Conservation (phyloP, 2,888 invertebrate species). For the Busseola fusca region DNA sequence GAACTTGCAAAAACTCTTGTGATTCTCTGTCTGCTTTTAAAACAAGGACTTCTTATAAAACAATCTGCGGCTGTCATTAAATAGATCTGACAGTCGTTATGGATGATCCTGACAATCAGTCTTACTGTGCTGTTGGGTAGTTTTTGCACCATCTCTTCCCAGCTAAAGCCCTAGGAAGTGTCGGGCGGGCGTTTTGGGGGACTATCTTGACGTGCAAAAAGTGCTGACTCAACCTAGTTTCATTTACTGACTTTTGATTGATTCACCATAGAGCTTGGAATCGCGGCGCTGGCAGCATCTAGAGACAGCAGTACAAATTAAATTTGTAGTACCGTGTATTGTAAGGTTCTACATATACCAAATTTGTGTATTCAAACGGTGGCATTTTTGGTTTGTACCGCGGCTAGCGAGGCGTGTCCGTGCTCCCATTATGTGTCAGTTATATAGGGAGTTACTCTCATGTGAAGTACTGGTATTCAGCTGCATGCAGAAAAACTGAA, state of each 20-base stretch:
- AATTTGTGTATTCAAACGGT: background rate
- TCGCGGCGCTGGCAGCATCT: background rate
- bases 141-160: background rate
- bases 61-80: background rate
- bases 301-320: background rate
- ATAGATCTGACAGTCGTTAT: background rate
- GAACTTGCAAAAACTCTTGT: background rate
- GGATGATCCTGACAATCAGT: background rate
- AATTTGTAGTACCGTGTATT: background rate
- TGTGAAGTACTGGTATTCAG: too few relatives aligned
- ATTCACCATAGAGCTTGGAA: background rate
- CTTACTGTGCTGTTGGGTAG: background rate
- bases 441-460: too few relatives aligned
- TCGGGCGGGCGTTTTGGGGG: background rate
- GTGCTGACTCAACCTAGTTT: background rate
- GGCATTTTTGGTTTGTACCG: background rate
- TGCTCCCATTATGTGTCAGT: too few relatives aligned
- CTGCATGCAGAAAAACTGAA: background rate
- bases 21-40: conserved; percentile 6
- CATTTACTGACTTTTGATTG: background rate
- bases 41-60: conserved; percentile 10
- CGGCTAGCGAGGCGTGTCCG: too few relatives aligned
- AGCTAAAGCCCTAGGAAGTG: background rate
- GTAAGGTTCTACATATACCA: background rate
- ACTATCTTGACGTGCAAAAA: background rate